Base-by-base conservation (phyloP, 2,797 vertebrate species). In the Psittacula derbiana region DNA sequence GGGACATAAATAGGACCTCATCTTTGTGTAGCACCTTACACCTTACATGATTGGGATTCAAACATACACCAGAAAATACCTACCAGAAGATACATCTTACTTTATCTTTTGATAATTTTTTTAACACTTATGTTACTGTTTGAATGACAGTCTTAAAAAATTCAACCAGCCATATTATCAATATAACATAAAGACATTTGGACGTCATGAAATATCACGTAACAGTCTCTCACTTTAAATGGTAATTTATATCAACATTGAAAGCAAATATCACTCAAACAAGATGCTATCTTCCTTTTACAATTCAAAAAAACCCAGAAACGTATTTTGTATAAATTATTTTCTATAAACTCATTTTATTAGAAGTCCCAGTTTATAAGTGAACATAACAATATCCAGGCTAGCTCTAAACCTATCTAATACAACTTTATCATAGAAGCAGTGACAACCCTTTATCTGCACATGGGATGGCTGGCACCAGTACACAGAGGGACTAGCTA, bases 391-490 rank as follows among this genome's bases (percentile, higher is more conserved):
- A 91, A 70, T 92, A 69, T 19, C 65, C 0, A 1, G 43, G 57
- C 66, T 72, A 57, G 74, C 66, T 95, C 52, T 60, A 75, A 92
- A 62, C 52, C 49, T n/a, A 49, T 43, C 46, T 90, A 91, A 88
- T 53, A 81, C 17, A 65, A 64, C 94, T 93, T 94, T 85, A 81
- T 94, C 80, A 55, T 4, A 13, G 76, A 79, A 90, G 79, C 57
- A 66, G 31, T 65, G 90, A 86, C n/a, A 86, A 31, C 13, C 24
- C 65, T 62, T 88, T 94, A 95, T 90, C 93, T 90, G 44, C 44
- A 58, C 57, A 62, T 36, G 76, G 40, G 71, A 88, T 49, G 87
- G 40, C 73, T 91, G 86, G 87, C 82, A 92, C 38, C 41, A 80
- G 57, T 19, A 67, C 64, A 64, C 33, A 65, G 76, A 81, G 38